These are phyloP conservation scores for Oryzias sinensis DNA, from an alignment of 2,797 vertebrate species.

Conservation along the genomic window DNA sequence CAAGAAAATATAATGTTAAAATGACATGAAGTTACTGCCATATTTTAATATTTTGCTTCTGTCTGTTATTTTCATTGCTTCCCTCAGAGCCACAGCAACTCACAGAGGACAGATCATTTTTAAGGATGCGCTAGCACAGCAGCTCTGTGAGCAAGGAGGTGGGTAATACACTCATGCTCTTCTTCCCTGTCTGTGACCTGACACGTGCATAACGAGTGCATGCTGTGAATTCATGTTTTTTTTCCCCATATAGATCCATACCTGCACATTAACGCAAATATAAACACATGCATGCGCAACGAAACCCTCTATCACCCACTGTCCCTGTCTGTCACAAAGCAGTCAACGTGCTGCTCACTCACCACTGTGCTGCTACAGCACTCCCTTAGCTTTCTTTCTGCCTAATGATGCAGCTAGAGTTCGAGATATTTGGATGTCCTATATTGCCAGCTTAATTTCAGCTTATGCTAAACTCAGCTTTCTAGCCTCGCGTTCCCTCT, in stretches of 20 bases:
- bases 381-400: conserved; percentile 43
- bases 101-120: conserved; percentile 97
- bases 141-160: conserved; percentile 98
- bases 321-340: conserved; percentile 41
- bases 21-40: conserved; percentile 19
- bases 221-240: conserved; percentile 2
- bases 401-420: conserved; percentile 65
- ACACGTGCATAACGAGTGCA: conserved; percentile 15
- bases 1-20: conserved; percentile 35
- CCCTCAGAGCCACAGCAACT: conserved; percentile 91
- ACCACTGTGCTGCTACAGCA: conserved; percentile 47
- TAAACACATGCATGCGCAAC: conserved; percentile 9
- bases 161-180: conserved; percentile 54
- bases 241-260: conserved; percentile 15
- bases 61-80: conserved; percentile 12
- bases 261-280: conserved; percentile 23
- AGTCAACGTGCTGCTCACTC: conserved; percentile 35
- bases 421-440: conserved; percentile 62
- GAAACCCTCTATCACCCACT: conserved; percentile 9
- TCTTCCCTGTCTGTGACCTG: conserved; percentile 10
- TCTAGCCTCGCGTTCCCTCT: conserved; percentile 15
- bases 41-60: conserved; percentile 43
- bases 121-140: conserved; percentile 97
- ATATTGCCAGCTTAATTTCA: conserved; percentile 78
- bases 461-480: conserved; percentile 72